Evolutionary conservation across 1,140 invertebrate species (phyloP).

Genomic region (Drosophila parabipectinata): DNA sequence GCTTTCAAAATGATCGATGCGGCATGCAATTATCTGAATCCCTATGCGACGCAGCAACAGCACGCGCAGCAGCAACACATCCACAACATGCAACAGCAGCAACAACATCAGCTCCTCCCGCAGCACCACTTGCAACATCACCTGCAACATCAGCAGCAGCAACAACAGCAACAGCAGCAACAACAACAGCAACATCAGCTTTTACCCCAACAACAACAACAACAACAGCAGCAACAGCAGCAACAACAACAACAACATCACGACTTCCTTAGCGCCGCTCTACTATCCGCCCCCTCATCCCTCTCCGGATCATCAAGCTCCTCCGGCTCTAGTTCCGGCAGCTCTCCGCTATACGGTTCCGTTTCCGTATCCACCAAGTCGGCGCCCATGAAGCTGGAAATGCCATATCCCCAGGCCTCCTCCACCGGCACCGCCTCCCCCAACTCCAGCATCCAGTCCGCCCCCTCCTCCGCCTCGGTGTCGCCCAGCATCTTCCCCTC

Average conservation of each 20-base stretch:
- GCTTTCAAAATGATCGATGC: slow-evolving; percentile 75
- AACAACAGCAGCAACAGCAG: slow-evolving; percentile 5
- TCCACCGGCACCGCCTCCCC: slow-evolving; percentile 81
- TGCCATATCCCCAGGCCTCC: slow-evolving; percentile 81
- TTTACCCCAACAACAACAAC: slow-evolving; percentile 5
- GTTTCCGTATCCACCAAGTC: slow-evolving; percentile 18
- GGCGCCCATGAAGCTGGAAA: slow-evolving; percentile 75
- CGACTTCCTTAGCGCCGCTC: slow-evolving; percentile 42
- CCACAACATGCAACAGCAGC: slow-evolving; percentile 44
- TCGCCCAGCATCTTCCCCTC: slow-evolving; percentile 80
- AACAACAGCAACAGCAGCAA: slow-evolving; percentile 13
- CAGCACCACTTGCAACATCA: slow-evolving; percentile 26
- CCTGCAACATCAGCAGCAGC: slow-evolving; percentile 25
- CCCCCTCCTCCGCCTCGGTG: slow-evolving; percentile 75
- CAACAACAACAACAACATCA: slow-evolving; percentile 29
- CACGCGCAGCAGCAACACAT: slow-evolving; percentile 47
- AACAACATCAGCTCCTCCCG: slow-evolving; percentile 36
- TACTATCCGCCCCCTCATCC: slow-evolving; percentile 38
- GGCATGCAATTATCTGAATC: slow-evolving; percentile 81
- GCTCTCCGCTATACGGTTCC: slow-evolving; percentile 25
- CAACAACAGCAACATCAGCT: slow-evolving; percentile 22
- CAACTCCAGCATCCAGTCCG: slow-evolving; percentile 78
- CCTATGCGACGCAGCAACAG: slow-evolving; percentile 55
- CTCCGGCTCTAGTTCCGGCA: slow-evolving; percentile 37
- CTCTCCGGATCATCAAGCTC: slow-evolving; percentile 31